Conservation (phyloP, 2,797 vertebrate genomes). For the Melanotaenia boesemani region DNA sequence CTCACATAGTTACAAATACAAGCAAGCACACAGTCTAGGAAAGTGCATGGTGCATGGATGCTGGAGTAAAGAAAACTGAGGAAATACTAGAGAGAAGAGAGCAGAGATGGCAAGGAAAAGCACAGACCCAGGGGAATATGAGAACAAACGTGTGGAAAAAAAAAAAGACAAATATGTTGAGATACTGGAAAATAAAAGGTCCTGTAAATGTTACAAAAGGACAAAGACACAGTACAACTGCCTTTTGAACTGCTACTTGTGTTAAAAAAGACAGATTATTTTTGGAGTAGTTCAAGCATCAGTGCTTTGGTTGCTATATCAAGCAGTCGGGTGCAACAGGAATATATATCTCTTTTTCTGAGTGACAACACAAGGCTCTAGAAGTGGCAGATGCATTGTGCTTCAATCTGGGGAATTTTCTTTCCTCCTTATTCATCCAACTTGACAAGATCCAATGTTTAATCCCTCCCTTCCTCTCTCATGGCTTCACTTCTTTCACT, state of each 20-base stretch:
- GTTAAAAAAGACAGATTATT: constrained; percentile 47
- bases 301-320: constrained; percentile 35
- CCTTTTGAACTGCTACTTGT: constrained; percentile 17
- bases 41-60: constrained; percentile 14
- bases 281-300: constrained; percentile 43
- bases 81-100: constrained; percentile 7
- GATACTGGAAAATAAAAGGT: constrained; percentile 40
- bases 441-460: constrained; percentile 16
- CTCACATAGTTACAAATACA: not conserved
- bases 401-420: constrained; percentile 27
- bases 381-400: constrained; percentile 44
- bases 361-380: constrained; percentile 47
- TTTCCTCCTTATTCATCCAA: constrained; percentile 20
- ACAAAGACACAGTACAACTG: constrained; percentile 33
- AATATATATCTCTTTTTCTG: constrained; percentile 32
- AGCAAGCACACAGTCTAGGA: not conserved
- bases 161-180: constrained; percentile 51
- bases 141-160: constrained; percentile 43
- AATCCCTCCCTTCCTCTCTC: not conserved
- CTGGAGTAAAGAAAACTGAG: constrained; percentile 23
- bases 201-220: constrained; percentile 48
- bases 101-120: constrained; percentile 22
- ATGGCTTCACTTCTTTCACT: constrained; percentile 16
- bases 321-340: constrained; percentile 37
- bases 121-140: constrained; percentile 30